Evolutionary conservation across 2,888 invertebrate species (phyloP), one percentile per base, ranked within the genome.

Genomic region (Apodemia zela): DNA sequence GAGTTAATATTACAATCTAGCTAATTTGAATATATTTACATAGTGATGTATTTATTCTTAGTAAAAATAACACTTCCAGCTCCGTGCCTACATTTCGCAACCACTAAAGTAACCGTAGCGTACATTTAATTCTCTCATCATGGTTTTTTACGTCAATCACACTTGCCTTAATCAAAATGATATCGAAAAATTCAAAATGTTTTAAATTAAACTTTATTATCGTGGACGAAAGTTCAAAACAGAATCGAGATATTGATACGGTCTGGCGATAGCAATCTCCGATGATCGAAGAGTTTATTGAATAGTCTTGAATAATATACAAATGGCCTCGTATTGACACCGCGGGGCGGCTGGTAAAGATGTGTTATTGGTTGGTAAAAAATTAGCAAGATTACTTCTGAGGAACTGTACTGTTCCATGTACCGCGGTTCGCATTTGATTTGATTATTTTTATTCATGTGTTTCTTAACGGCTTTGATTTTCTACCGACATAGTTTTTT

Each of bases 291-390:
- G 79, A 78, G 78, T 76, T 86, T 87, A 89, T 87, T 87, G 87
- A 87, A 87, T 86, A 87, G 84, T 80, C 76, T 79, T 79, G 81
- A 84, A 86, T 84, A 85, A 84, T 82, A 82, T 79, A 86, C 87
- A 88, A 87, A 87, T 87, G 79, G 79, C 76, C 81, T 81, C 82
- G 85, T 72, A 86, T 82, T 65, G 62, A 62, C 87, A 76, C 88
- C 82, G 80, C 87, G 84, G 88, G 89, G 87, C 79, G 79, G 81
- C 86, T 75, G 59, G 62, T 67, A 66, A 76, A 81, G 84, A 77
- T 82, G 74, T 76, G 83, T 72, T 67, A 66, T 66, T 62, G 61
- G 67, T 60, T 66, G 63, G 64, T 68, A 68, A 70, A 68, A 73
- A 67, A 70, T 63, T 66, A 64, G 65, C 65, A 60, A 64, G 47